Base-by-base conservation (phyloP, 2,797 vertebrate genomes). In the Pelochelys cantorii region DNA sequence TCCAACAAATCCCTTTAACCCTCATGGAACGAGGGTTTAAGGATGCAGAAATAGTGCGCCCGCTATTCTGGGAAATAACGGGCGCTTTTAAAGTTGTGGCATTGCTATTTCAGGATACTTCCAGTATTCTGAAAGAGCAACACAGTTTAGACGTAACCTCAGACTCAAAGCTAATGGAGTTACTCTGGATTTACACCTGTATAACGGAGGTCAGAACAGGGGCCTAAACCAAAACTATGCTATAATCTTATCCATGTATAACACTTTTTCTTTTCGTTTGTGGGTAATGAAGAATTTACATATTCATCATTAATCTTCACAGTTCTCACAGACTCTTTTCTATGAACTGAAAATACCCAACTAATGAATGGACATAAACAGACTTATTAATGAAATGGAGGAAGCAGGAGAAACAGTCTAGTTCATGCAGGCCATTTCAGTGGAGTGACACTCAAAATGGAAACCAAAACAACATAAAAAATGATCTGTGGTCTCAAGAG, bases 401-500 rank as follows among this genome's bases (percentile, higher is more conserved):
- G n/a, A 15, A 42, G 75, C 52, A 92, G 81, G 68, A 56, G 78
- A 86, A 89, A 75, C 84, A 60, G 6, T 80, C 81, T 48, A n/a
- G 56, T 54, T 62, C 2, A 7, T n/a, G 29, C 5, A 83, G 92
- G 86, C 23, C 54, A 12, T 25, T 11, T 88, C 25, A 86, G 74
- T 83, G 42, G 6, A 93, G 37, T 92, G 15, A 59, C 12, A 85
- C 83, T 88, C 57, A 74, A 80, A 81, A 83, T 48, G 83, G 88
- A 94, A 95, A 92, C 89, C 94, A 95, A 92, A 91, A 86, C 79
- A 11, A 71, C 85, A 48, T 88, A 82, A 95, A 96, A 93, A 90
- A 97, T 94, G 88, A 93, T 85, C 93, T 89, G 54, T 10, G 48
- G 84, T 92, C 91, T 92, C 57, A 65, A 91, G 84, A 22, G 84